Base-by-base conservation (phyloP, 2,888 invertebrate species). In the Papilio demoleus region DNA sequence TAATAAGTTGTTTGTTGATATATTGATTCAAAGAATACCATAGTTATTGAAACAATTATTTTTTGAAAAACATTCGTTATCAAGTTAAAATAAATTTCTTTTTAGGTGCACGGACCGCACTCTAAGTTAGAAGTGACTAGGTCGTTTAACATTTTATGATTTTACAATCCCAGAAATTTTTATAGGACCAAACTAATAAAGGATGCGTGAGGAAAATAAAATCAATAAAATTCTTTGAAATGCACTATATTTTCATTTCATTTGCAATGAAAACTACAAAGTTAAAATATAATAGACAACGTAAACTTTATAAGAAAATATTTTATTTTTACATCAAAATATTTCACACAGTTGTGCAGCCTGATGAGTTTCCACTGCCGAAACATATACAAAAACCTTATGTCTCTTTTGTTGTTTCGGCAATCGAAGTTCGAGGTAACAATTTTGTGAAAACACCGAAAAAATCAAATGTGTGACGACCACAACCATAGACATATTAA, bases 211-310 rank as follows among this genome's bases (percentile, higher is more conserved):
- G 75, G 74, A 69, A 73, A 77, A 75, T 65, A 70, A 68, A 60
- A 38, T 45, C 70, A 72, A 2, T 17, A 22, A 31, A n/a, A n/a
- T n/a, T 79, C 73, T 78, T 84, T 82, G 77, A 82, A 87, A 86
- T 86, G 85, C 81, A 81, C 85, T 88, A 86, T 88, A 86, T 86
- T 87, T 86, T 77, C 77, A 77, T 80, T 80, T 81, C 79, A 83
- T 78, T 82, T 82, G 84, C 77, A 83, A 83, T 82, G 71, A 75
- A 81, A 78, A 83, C 83, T 85, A 85, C 82, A 85, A 82, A 79
- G 70, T 76, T 76, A 78, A 82, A 76, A 78, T 76, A 77, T 75
- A 72, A 53, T 79, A 72, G 72, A 79, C 79, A 86, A 85, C 81
- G 61, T 79, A 84, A 77, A 80, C 75, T 62, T 76, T 78, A 76